Percentiles rank a stretch among this genome's conserved stretches.
Evolutionary conservation across 2,113 vertebrate species (phyloP).

Genomic region (Martes martes): DNA sequence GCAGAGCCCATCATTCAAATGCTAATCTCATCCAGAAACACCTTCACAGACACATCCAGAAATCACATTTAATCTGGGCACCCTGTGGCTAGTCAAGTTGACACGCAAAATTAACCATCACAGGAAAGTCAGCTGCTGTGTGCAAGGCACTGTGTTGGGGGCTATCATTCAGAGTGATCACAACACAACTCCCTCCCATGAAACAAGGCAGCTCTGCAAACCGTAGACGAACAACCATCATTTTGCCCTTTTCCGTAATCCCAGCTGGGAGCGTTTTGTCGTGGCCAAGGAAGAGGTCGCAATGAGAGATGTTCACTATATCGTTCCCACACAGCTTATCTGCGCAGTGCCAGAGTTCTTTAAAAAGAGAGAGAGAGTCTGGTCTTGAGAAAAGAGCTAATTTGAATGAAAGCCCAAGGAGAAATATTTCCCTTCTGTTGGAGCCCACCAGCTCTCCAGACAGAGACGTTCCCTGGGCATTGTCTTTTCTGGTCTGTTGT

Average conservation of each 20-base stretch:
- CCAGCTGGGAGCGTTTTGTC: neutral
- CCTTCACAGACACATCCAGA: neutral
- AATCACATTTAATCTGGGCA: neutral
- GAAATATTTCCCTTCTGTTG: neutral
- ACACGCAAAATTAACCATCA: neutral
- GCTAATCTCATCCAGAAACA: neutral
- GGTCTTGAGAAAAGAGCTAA: neutral
- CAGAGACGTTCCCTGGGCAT: neutral
- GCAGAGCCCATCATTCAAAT: neutral
- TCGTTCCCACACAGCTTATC: neutral
- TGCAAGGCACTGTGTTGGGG: neutral
- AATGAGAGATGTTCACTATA: neutral
- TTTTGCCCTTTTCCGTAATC: neutral
- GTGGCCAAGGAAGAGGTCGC: neutral
- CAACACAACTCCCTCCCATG: neutral
- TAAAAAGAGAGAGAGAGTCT: neutral
- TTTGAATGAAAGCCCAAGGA: slow-evolving; percentile 25
- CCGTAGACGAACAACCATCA: rapidly evolving
- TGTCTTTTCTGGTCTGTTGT: neutral
- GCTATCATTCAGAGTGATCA: neutral
- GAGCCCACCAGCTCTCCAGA: neutral
- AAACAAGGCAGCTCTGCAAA: neutral
- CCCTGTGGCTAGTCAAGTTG: neutral
- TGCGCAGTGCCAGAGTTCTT: neutral
- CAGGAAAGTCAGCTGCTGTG: neutral